Evolutionary conservation across 1,140 invertebrate species (phyloP), one percentile per base, ranked within the genome.

Genomic region (Matsumurasca onukii): DNA sequence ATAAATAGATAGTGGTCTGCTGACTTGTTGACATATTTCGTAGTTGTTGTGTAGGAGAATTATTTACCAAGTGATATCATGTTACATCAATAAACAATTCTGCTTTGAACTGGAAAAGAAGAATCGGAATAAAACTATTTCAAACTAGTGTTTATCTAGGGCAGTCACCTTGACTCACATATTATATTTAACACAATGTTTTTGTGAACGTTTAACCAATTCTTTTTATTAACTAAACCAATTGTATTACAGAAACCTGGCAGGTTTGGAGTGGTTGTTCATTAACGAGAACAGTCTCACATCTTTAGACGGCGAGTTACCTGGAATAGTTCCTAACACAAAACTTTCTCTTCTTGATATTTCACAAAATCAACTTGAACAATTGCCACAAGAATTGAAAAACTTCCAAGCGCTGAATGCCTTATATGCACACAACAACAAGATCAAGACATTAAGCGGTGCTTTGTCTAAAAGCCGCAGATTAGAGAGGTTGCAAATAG

Each of bases 211-310:
- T n/a, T n/a, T n/a, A n/a, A n/a, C n/a, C n/a, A n/a, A n/a, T n/a
- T n/a, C n/a, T n/a, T n/a, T n/a, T n/a, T n/a, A n/a, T n/a, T n/a
- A n/a, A n/a, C n/a, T n/a, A n/a, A n/a, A n/a, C n/a, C n/a, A n/a
- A n/a, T n/a, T 22, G n/a, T 51, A 22, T 77, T 76, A 31, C 75
- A 85, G 83, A 67, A 85, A 89, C 64, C 75, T 92, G 31, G 84
- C 86, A 70, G 83, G 89, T 64, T 78, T 93, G 17, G 85, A 90
- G 74, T 91, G 90, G 86, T 82, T 93, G 39, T 87, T 91, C 64
- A 85, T 92, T 29, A 91, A 91, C 76, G 82, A 85, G 22, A 93
- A 93, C 76, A 82, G 88, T 57, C 79, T 93, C 31, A 86, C 85
- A 61, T 83, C 86, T 15, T 79, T 93, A 68, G 90, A 93, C 22